A percentile compares a stretch with the other conserved stretches of the same genome.
Conservation (phyloP, 2,113 vertebrate genomes). For the Fulica atra region DNA sequence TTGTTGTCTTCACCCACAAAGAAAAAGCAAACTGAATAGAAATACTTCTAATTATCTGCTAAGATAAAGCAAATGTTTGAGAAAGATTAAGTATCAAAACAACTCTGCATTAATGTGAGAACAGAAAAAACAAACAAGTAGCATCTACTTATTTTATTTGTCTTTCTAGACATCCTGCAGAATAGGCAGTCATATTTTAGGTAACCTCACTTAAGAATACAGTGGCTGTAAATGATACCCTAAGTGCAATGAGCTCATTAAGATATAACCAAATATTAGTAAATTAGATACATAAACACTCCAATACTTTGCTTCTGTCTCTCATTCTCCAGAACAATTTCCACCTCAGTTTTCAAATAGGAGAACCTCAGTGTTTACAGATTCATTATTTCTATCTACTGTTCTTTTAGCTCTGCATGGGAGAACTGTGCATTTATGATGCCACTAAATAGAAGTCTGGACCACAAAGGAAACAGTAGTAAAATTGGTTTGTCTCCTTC, state of each 20-base stretch:
- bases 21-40: neutral
- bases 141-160: neutral
- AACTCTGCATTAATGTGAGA: neutral
- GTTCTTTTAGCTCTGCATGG: neutral
- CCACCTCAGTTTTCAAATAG: neutral
- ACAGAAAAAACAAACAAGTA: neutral
- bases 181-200: neutral
- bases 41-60: conserved; percentile 22
- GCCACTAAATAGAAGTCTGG: neutral
- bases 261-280: neutral
- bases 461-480: neutral
- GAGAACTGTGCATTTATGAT: neutral
- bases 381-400: neutral
- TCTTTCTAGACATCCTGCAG: neutral
- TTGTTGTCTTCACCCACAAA: neutral
- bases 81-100: neutral
- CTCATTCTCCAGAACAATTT: neutral
- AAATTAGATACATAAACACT: neutral
- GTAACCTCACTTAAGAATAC: neutral
- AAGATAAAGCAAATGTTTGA: neutral
- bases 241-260: neutral
- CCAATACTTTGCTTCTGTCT: neutral
- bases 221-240: neutral
- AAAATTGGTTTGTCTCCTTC: neutral
- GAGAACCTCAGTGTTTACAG: neutral